Conservation (phyloP, 2,797 vertebrate species). For the Sebastes itinus region DNA sequence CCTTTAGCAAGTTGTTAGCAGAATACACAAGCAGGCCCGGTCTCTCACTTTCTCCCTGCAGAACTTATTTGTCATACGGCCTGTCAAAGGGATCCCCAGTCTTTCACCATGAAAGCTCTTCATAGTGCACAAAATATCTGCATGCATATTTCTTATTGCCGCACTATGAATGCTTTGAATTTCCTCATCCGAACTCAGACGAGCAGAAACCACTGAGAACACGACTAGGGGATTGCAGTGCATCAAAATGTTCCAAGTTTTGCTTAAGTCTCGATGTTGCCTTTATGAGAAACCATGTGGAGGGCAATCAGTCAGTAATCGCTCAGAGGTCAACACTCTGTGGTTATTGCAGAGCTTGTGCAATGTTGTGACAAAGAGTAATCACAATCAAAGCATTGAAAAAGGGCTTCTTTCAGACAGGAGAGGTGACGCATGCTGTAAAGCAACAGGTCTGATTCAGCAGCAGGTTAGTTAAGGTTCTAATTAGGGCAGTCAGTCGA, state of each 20-base stretch:
- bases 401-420: constrained; percentile 19
- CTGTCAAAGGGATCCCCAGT: constrained; percentile 35
- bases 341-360: not conserved
- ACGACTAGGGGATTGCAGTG: not conserved
- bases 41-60: constrained; percentile 24
- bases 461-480: not conserved
- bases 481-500: not conserved
- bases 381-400: constrained; percentile 57
- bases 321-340: constrained; percentile 48
- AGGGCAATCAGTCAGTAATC: constrained; percentile 53
- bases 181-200: not conserved
- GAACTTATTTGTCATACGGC: constrained; percentile 39
- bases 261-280: not conserved
- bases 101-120: constrained; percentile 36
- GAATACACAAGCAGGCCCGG: constrained; percentile 57
- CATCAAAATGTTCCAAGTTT: not conserved
- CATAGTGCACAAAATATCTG: constrained; percentile 41
- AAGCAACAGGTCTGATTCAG: constrained; percentile 30
- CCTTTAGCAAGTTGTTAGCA: constrained; percentile 51
- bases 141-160: constrained; percentile 24
- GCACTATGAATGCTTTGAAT: not conserved
- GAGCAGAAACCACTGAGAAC: constrained; percentile 18
- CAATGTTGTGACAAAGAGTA: constrained; percentile 37
- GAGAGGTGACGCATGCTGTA: constrained; percentile 30
- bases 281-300: not conserved